These are phyloP conservation scores for Platyrinchus mystaceus DNA, from an alignment of 2,797 vertebrate species.

Conservation along the genomic window DNA sequence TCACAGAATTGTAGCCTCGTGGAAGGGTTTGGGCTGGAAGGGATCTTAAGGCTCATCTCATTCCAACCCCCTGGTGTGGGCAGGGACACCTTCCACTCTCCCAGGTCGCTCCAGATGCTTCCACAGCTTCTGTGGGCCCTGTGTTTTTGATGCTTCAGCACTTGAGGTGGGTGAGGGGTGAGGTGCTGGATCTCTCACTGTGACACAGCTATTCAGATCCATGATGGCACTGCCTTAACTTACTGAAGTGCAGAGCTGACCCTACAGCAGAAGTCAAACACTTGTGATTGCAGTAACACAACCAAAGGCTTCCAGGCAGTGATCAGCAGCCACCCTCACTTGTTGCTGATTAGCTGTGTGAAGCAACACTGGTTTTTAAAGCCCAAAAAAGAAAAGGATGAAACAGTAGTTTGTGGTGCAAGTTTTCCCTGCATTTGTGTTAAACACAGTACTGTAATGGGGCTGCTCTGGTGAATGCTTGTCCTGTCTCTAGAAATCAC, in stretches of 20 bases:
- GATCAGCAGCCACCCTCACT: not conserved
- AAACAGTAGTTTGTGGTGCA: not conserved
- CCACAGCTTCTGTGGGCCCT: not conserved
- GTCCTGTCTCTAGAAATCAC: not conserved
- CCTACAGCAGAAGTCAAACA: not conserved
- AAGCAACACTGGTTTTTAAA: not conserved
- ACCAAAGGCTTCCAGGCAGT: not conserved
- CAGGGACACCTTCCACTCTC: not conserved
- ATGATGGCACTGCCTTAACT: not conserved
- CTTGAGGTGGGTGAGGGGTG: not conserved
- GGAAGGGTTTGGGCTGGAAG: not conserved
- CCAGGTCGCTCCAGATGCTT: not conserved
- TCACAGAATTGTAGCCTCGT: not conserved
- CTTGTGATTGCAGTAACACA: not conserved
- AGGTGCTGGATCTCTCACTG: not conserved
- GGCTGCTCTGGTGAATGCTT: not conserved
- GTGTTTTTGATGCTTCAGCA: not conserved
- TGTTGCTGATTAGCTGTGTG: not conserved
- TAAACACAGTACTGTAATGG: not conserved
- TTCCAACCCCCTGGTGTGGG: not conserved
- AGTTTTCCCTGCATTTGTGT: not conserved
- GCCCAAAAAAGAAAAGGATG: not conserved
- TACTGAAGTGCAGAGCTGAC: not conserved
- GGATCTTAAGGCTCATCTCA: not conserved
- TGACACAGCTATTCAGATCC: not conserved